Base-by-base conservation (phyloP, 1,140 invertebrate genomes). In the Zaprionus nigranus region DNA sequence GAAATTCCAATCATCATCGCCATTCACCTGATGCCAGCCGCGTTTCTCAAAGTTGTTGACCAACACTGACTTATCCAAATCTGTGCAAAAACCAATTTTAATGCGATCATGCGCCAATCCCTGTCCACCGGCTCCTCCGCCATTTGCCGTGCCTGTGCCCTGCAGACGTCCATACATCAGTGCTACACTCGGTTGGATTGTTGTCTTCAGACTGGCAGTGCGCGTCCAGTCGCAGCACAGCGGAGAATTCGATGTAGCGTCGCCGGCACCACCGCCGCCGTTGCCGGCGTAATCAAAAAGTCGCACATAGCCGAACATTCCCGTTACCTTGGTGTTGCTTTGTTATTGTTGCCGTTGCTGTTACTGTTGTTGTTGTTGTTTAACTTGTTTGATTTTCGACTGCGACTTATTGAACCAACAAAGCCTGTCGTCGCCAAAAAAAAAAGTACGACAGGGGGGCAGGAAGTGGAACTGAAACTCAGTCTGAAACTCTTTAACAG, bases 1-100 rank as follows among this genome's bases (percentile, higher is more conserved):
- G 93, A 99, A 98, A 93, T 99, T 98, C 98, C 98, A 99, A 82
- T 99, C 97, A 91, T 99, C 98, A 78, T 99, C 98, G 1, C 97
- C 96, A 17, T 95, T 95, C 12, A 99, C 98, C 93, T 97, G 96
- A 26, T 95, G 94, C 98, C 98, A 99, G 7, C 97, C 98, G 75
- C 98, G 93, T 93, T 98, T 97, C 84, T 99, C 97, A 92, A 98
- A 99, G 93, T 99, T 99, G 78, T 97, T 96, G 46, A 98, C 95
- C 69, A 99, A 94, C 4, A 99, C 98, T n/a, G 97, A 98, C 93
- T 99, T 99, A 85, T 99, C 98, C 91, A 98, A 95, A 93, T 99
- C 98, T 43, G 97, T 97, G 81, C 97, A 98, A 93, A 97, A 99
- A 28, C 95, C 95, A 11, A 97, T 94, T 91, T 95, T 95, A 83